Conservation (phyloP, 2,888 invertebrate species). For the Drosophila percnosoma region DNA sequence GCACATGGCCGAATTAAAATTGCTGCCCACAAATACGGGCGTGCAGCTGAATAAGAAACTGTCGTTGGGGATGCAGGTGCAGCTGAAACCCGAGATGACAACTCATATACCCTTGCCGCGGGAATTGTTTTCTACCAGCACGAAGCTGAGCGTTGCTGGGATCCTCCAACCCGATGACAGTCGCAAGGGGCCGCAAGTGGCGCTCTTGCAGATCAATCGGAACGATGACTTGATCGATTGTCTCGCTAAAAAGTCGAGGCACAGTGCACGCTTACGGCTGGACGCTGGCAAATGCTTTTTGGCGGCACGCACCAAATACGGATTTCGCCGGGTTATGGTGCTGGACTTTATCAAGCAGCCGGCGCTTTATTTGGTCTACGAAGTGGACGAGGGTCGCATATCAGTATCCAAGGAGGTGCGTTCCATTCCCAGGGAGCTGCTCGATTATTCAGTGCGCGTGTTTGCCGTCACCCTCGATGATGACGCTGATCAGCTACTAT, state of each 20-base stretch:
- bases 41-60: slow-evolving; percentile 34
- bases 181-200: slow-evolving; percentile 26
- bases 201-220: slow-evolving; percentile 40
- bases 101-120: slow-evolving; percentile 47
- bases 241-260: background rate
- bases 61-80: slow-evolving; percentile 8
- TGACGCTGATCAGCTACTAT: background rate
- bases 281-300: slow-evolving; percentile 13
- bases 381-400: slow-evolving; percentile 63
- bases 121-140: slow-evolving; percentile 19
- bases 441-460: slow-evolving; percentile 23
- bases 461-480: slow-evolving; percentile 35
- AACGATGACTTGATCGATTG: slow-evolving; percentile 9
- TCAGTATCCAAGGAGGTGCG: slow-evolving; percentile 42
- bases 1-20: slow-evolving; percentile 21
- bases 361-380: slow-evolving; percentile 49
- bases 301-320: slow-evolving; percentile 46
- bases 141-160: slow-evolving; percentile 31
- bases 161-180: slow-evolving; percentile 13
- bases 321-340: slow-evolving; percentile 58
- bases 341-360: slow-evolving; percentile 43
- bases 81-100: slow-evolving; percentile 1
- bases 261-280: slow-evolving; percentile 1
- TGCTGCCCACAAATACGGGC: slow-evolving; percentile 10
- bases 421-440: slow-evolving; percentile 46